These are phyloP conservation scores for Hirtodrosophila cameraria DNA, from an alignment of 2,888 invertebrate species.

Conservation along the genomic window DNA sequence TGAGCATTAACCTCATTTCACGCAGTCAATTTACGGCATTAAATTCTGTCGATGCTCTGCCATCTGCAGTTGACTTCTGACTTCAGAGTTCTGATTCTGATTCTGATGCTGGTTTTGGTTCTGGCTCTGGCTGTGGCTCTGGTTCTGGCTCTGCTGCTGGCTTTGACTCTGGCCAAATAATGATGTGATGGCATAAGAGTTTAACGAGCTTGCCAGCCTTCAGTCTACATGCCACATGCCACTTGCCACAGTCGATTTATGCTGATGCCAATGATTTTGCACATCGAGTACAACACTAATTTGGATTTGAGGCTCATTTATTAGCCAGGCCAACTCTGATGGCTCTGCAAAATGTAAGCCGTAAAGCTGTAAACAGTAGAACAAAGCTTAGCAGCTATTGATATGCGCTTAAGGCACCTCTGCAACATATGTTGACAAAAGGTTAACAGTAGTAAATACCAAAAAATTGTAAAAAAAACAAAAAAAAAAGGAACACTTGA, in stretches of 20 bases:
- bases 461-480: too few species aligned
- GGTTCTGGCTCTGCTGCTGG: background rate
- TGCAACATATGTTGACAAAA: slow-evolving; percentile 14
- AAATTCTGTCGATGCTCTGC: slow-evolving; percentile 62
- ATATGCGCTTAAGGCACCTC: slow-evolving; percentile 43
- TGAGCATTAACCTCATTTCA: slow-evolving; percentile 80
- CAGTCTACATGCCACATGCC: background rate
- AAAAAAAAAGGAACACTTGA: slow-evolving; percentile 45
- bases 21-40: slow-evolving; percentile 79
- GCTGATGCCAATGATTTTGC: slow-evolving; percentile 54
- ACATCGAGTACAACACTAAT: slow-evolving; percentile 64
- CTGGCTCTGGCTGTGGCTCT: background rate
- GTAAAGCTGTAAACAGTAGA: slow-evolving; percentile 10
- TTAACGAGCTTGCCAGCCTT: slow-evolving; percentile 61
- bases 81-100: background rate
- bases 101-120: background rate
- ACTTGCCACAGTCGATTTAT: slow-evolving; percentile 6
- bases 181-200: slow-evolving; percentile 67
- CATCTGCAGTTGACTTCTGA: slow-evolving; percentile 35
- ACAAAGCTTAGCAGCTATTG: slow-evolving; percentile 49
- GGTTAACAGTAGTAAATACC: background rate
- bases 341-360: slow-evolving; percentile 6
- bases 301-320: slow-evolving; percentile 60
- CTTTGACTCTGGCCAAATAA: slow-evolving; percentile 30
- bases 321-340: slow-evolving; percentile 42